These are phyloP conservation scores for Dendroctonus valens DNA, from an alignment of 1,140 invertebrate species.

Conservation along the genomic window DNA sequence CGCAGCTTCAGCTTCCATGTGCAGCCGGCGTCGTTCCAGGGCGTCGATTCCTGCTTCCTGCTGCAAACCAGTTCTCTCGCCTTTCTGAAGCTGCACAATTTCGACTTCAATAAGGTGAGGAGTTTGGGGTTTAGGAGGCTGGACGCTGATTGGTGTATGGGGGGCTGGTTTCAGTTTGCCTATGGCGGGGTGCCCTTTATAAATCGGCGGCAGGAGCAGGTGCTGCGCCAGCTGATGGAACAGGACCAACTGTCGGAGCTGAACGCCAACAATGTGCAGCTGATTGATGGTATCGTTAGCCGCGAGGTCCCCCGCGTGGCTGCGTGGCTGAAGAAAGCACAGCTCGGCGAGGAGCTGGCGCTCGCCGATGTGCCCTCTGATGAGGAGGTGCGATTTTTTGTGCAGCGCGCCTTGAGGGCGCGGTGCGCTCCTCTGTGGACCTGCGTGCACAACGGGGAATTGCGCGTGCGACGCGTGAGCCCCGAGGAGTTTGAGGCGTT, in stretches of 20 bases:
- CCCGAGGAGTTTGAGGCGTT: constrained; percentile 41
- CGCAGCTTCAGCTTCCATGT: constrained; percentile 67
- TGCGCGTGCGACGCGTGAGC: constrained; percentile 49
- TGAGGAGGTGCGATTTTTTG: constrained; percentile 50
- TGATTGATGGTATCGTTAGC: constrained; percentile 36
- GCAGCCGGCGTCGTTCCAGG: constrained; percentile 61
- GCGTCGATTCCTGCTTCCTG: constrained; percentile 58
- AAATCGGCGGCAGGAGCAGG: constrained; percentile 57
- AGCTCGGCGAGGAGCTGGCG: constrained; percentile 30
- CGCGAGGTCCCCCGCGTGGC: constrained; percentile 41
- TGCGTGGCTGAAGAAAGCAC: constrained; percentile 43
- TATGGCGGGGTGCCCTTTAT: constrained; percentile 68
- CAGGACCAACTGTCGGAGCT: constrained; percentile 45
- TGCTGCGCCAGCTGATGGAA: constrained; percentile 54
- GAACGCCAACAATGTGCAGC: constrained; percentile 18
- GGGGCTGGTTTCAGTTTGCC: constrained; percentile 58
- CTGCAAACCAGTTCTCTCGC: constrained; percentile 63
- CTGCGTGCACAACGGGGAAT: constrained; percentile 51
- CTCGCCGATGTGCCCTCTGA: constrained; percentile 24
- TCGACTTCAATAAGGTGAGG: constrained; percentile 75
- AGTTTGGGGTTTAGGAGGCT: neutral
- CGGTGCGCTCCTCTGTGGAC: constrained; percentile 56
- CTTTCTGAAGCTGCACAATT: constrained; percentile 64
- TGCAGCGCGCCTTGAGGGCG: constrained; percentile 56
- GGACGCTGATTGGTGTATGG: neutral